Base-by-base conservation (phyloP, 2,797 vertebrate species). In the Rhinoraja longicauda region DNA sequence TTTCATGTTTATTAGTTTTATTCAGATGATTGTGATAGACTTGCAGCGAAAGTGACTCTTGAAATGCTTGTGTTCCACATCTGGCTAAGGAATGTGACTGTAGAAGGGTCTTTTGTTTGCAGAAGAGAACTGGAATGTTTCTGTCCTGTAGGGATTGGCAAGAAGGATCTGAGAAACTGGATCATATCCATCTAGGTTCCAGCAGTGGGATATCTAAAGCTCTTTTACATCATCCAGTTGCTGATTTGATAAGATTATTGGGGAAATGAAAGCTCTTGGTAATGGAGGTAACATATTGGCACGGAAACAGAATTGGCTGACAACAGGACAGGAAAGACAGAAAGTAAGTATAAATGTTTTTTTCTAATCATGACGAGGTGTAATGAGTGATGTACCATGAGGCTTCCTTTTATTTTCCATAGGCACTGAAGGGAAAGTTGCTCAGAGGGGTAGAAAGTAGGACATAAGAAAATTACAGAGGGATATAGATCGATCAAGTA, bases 21-120 rank as follows among this genome's bases (percentile, higher is more conserved):
- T 39, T 45, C 45, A 73, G 32, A 39, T 53, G 21, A 91, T 39
- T 45, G 21, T 21, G 13, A 73, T 62, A 62, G 39, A 45, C 24
- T 12, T 39, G 88, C 64, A 26, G 36, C 90, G 62, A 24, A 67
- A 70, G n/a, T 90, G 57, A 36, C 64, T 91, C 64, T 91, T 91
- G 93, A 93, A 95, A 94, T 94, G 93, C 93, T 93, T 93, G 93
- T 84, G 93, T 94, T 93, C 94, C 93, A 90, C 93, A 94, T 93
- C 93, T 95, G 93, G 90, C 93, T 93, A 93, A 94, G 94, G 94
- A 95, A 95, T 93, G 94, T 73, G 93, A 84, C 86, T 0, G 0
- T 59, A 57, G 93, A 81, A 91, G 72, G 90, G 92, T 24, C 64
- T 94, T 91, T 93, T 93, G 88, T 94, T 94, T 7, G 53, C 62